Base-by-base conservation (phyloP, 2,888 invertebrate species). In the Eupeodes latifasciatus region DNA sequence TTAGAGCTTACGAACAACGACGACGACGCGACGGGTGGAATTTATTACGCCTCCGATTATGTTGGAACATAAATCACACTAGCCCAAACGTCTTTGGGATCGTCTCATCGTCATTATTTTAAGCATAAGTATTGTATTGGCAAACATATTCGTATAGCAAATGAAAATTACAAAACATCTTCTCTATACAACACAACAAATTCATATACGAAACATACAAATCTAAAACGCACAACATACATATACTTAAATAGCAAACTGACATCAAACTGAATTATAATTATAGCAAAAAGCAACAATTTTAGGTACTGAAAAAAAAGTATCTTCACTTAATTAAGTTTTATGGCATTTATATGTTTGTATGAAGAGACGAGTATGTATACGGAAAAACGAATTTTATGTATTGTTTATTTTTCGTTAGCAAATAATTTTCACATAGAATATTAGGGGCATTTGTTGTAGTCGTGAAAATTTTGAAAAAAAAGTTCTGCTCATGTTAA, bases 271-370 rank as follows among this genome's bases (percentile, higher is more conserved):
- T 71, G 64, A 80, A 76, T 80, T 85, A 71, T 85, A 71, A 62
- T 67, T 81, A 66, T 67, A 74, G 67, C 44, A 19, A 47, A 27
- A 69, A 57, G 40, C 6, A 81, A 36, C 40, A 57, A 78, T 40
- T 59, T 53, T 12, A 11, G 47, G 47, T 36, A 16, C 36, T 14
- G 27, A 16, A 55, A 40, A 57, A 27, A 40, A 59, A 55, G 19
- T 74, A 53, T 79, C 75, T 81, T 57, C 49, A 78, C 47, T 81
- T 62, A 81, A 81, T 81, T 72, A 81, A 72, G 19, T 78, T 85
- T 81, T 85, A 76, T 81, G 76, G 81, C 53, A 40, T 55, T 57
- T 12, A 51, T 36, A 11, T 61, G 11, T 27, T 27, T 27, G 27
- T 27, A 27, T 27, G 27, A 27, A 27, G 27, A 27, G 27, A 27